Conservation (phyloP, 1,140 invertebrate genomes). For the Gryllus bimaculatus region DNA sequence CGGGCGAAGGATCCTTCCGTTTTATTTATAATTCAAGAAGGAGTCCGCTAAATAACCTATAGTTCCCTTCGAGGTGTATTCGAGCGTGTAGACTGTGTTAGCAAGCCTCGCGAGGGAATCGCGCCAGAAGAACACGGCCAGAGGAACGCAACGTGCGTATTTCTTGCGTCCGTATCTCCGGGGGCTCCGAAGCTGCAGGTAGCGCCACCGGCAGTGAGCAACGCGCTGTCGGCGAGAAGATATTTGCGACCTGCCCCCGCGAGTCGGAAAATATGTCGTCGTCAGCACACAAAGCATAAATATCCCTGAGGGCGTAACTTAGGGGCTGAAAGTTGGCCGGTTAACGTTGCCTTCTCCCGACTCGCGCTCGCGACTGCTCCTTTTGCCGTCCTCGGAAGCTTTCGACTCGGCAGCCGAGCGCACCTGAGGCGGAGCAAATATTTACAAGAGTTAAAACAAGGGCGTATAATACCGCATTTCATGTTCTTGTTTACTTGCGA, state of each 20-base stretch:
- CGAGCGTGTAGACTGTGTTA: too few species aligned
- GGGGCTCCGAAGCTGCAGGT: background rate
- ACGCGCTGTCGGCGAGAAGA: background rate
- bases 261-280: slow-evolving; percentile 1
- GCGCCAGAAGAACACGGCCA: too few species aligned
- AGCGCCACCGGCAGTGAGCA: background rate
- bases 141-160: background rate
- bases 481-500: too few species aligned
- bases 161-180: background rate
- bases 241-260: background rate
- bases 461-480: too few species aligned
- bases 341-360: background rate
- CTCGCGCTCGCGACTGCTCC: background rate
- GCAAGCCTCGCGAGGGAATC: too few species aligned
- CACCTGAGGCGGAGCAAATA: too few species aligned
- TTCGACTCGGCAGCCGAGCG: background rate
- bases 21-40: too few species aligned
- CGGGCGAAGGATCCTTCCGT: too few species aligned
- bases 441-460: too few species aligned
- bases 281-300: background rate
- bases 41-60: too few species aligned
- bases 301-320: background rate
- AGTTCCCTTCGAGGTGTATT: too few species aligned
- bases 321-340: background rate
- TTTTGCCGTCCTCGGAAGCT: background rate